These are phyloP conservation scores for Coracias cyanogaster DNA, from an alignment of 2,797 vertebrate species.

Conservation along the genomic window DNA sequence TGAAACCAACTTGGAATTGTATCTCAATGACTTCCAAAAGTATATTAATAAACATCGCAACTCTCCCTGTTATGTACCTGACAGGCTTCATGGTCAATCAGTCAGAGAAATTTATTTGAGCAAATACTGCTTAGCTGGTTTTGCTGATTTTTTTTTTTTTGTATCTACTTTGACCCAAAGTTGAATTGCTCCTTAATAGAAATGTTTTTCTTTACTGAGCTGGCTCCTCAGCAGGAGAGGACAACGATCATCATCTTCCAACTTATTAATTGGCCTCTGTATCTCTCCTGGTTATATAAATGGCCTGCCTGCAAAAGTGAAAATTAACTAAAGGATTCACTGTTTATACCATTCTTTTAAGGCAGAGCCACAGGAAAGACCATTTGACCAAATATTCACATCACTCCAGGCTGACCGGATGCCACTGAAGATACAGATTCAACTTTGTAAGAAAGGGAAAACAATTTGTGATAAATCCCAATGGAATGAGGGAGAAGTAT, in stretches of 20 bases:
- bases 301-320: background rate
- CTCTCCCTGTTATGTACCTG: background rate
- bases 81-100: background rate
- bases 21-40: background rate
- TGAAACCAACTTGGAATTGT: background rate
- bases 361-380: background rate
- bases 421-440: background rate
- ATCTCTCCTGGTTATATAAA: background rate
- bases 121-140: background rate
- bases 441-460: background rate
- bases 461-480: background rate
- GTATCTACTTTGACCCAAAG: background rate
- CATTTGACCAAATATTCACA: background rate
- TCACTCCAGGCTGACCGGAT: background rate
- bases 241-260: background rate
- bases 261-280: background rate
- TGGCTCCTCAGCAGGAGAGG: background rate
- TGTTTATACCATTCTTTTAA: background rate
- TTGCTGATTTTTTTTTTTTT: background rate
- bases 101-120: background rate
- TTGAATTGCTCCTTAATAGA: background rate
- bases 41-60: background rate
- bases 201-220: background rate
- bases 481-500: background rate
- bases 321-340: background rate